Evolutionary conservation across 2,113 vertebrate genomes (phyloP), one percentile per base, ranked within the genome.

Genomic region (Pterocles gutturalis): DNA sequence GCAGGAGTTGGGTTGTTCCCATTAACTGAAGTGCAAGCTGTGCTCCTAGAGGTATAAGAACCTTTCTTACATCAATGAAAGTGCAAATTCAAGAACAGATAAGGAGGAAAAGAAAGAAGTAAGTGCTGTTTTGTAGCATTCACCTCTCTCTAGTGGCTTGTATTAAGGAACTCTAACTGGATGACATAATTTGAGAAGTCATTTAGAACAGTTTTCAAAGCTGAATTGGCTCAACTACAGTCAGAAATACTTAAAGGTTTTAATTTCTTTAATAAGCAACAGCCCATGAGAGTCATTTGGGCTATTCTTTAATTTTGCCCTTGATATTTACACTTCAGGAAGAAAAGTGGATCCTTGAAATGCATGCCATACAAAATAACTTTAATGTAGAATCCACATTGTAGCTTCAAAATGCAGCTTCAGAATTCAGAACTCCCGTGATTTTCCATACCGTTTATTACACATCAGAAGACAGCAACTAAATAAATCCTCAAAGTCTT

Each of bases 261-360:
- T 88, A 20, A 90, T 90, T 95, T 90, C 79, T 86, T 90, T 80
- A 90, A 79, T 64, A 93, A 87, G 77, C 71, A 83, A 69, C 18
- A 69, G 36, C 85, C 95, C 75, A 14, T 16, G 41, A 94, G 66
- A 92, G 70, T 80, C 9, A 86, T 90, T 90, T 69, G 41, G 41
- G 36, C 70, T 57, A 25, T 48, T 93, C 78, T 87, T 89, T 61
- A 60, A 73, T 93, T 92, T 69, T 86, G 57, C 77, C 88, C 90
- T 83, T 69, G 43, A 72, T 65, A 79, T n/a, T 90, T n/a, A 5
- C 21, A 89, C 82, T 88, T 83, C 24, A 49, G 80, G 72, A 55
- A 94, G 53, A 69, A 24, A 66, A 93, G 22, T 2, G 3, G 33
- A 95, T 79, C 38, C 85, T 77, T 48, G 57, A 80, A 91, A 73